A percentile compares a stretch with the other conserved stretches of the same genome.
Evolutionary conservation across 1,140 invertebrate genomes (phyloP).

Genomic region (Lepidurus couesii): DNA sequence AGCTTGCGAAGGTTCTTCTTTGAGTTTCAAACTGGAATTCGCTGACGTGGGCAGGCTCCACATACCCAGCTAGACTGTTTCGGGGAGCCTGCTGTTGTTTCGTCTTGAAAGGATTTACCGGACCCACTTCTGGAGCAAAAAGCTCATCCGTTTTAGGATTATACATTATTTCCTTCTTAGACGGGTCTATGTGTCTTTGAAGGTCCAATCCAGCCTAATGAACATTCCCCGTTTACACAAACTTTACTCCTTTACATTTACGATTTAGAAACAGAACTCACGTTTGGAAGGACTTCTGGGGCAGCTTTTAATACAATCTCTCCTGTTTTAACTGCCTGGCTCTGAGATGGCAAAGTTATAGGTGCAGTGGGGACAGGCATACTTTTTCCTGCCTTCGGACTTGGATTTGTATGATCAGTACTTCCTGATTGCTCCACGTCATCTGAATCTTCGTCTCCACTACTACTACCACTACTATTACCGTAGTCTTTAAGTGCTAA

Average conservation of each 20-base stretch:
- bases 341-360: constrained; percentile 30
- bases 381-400: constrained; percentile 67
- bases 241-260: constrained; percentile 32
- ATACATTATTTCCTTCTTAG: constrained; percentile 69
- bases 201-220: constrained; percentile 47
- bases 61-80: constrained; percentile 90
- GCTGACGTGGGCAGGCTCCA: constrained; percentile 90
- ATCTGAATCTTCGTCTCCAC: constrained; percentile 42
- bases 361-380: constrained; percentile 29
- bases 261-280: constrained; percentile 34
- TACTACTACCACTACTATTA: constrained; percentile 54
- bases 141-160: constrained; percentile 96
- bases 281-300: constrained; percentile 22
- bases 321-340: constrained; percentile 3
- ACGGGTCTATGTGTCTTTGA: constrained; percentile 60
- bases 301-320: constrained; percentile 30
- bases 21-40: constrained; percentile 99
- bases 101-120: constrained; percentile 84
- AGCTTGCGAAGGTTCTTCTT: constrained; percentile 86
- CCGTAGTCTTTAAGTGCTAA: constrained; percentile 58
- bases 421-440: constrained; percentile 8
- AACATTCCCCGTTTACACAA: constrained; percentile 28
- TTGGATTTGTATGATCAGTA: constrained; percentile 67
- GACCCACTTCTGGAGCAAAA: constrained; percentile 84
- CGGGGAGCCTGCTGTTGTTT: constrained; percentile 76